phyloP scores from a whole-genome alignment of 2,797 vertebrate genomes.

The Lacerta agilis region DNA sequence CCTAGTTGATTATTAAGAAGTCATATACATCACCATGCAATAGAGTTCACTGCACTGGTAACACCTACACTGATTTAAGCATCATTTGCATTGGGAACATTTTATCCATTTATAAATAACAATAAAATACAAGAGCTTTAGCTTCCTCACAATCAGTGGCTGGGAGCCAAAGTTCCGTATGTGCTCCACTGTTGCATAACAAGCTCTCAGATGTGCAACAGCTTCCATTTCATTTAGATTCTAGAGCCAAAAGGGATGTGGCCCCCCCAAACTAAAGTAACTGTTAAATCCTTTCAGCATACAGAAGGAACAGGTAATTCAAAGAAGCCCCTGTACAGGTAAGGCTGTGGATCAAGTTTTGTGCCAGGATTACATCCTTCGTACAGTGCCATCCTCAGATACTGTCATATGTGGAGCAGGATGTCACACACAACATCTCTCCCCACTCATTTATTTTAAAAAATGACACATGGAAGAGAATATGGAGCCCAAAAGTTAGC shows the following conservation, averaged over 20 bases:
- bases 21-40: slow-evolving; percentile 3
- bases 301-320: background rate
- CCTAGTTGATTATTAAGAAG: background rate
- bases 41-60: background rate
- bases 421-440: background rate
- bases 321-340: background rate
- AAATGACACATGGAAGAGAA: background rate
- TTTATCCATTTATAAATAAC: background rate
- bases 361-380: background rate
- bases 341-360: background rate
- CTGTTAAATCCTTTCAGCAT: background rate
- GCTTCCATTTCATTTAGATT: background rate
- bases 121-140: background rate
- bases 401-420: background rate
- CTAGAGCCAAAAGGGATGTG: background rate
- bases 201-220: background rate
- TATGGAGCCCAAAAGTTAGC: background rate
- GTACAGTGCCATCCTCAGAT: background rate
- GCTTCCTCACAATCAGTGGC: background rate
- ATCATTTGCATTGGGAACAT: background rate
- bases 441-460: background rate
- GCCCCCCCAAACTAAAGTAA: background rate
- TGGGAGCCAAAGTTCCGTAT: background rate
- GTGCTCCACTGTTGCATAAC: background rate
- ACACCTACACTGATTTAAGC: slow-evolving; percentile 7